Base-by-base conservation (phyloP, 2,888 invertebrate species). In the Andrena dorsata region DNA sequence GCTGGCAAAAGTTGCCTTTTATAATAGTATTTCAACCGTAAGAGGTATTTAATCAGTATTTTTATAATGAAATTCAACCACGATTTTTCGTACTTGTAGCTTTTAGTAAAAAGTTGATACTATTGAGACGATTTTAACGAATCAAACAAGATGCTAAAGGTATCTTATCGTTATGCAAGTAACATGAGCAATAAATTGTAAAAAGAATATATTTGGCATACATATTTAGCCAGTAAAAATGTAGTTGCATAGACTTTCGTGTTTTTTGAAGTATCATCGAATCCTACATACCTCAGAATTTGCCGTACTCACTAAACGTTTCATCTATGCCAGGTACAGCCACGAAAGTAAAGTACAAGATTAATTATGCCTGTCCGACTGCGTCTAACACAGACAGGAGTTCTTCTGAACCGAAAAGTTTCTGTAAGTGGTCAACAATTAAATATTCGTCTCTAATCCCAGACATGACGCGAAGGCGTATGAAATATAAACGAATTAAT, bases 351-450 rank as follows among this genome's bases (percentile, higher is more conserved):
- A 20, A 64, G 16, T 51, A 26, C 23, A 66, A 77, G 65, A 73
- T 77, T 77, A 77, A 77, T 77, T 77, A 73, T 8, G 35, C 58
- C 8, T 2, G 69, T 74, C 41, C 35, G 28, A 28, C 41, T 61
- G 49, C 60, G 71, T 71, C 71, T 28, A 61, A 6, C 49, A 10
- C 35, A 49, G 23, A 58, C 4, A 35, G n/a, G 26, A 71, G 10
- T 60, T 47, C 2, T n/a, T 32, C 20, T 13, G 20, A 51, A 28
- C 47, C 13, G 7, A 20, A 35, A 20, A 16, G 23, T 20, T 47
- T 53, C 23, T 26, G 41, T n/a, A 41, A 26, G 16, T 5, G 2
- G 16, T 16, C 41, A 53, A 35, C 10, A 28, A 28, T 47, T 60
- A 70, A 47, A 70, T 60, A 70, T 70, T 60, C 35, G 41, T 2